A percentile compares a stretch with the other conserved stretches of the same genome.
These are phyloP conservation scores for Ectemnius lituratus DNA, from an alignment of 2,888 invertebrate genomes.

Conservation along the genomic window DNA sequence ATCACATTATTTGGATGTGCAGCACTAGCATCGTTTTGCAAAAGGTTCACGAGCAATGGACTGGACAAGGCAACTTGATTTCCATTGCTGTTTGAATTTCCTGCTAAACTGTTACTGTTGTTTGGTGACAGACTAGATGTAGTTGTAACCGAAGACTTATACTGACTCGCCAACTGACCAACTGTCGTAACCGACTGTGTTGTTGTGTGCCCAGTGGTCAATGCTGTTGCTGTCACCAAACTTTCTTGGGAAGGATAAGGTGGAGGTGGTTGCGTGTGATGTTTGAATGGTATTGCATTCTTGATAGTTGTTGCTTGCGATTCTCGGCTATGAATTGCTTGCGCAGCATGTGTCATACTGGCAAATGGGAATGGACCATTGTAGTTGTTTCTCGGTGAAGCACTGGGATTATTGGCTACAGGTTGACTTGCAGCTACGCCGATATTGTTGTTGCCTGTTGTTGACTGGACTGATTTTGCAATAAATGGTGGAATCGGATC, in stretches of 20 bases:
- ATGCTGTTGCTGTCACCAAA: constrained; percentile 72
- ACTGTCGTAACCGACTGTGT: constrained; percentile 72
- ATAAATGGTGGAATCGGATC: constrained; percentile 79
- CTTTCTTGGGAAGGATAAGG: constrained; percentile 77
- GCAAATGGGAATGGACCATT: constrained; percentile 89
- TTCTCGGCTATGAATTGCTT: constrained; percentile 89
- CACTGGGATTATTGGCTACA: constrained; percentile 72
- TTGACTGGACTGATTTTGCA: constrained; percentile 69
- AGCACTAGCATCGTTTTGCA: constrained; percentile 88
- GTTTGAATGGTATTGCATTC: constrained; percentile 71
- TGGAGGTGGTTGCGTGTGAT: constrained; percentile 77
- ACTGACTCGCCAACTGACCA: constrained; percentile 66
- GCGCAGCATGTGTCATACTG: constrained; percentile 92
- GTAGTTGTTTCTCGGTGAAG: constrained; percentile 77
- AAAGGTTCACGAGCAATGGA: constrained; percentile 92
- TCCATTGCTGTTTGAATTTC: constrained; percentile 66
- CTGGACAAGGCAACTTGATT: constrained; percentile 88
- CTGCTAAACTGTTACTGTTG: constrained; percentile 58
- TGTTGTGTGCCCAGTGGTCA: constrained; percentile 69
- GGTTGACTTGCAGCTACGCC: constrained; percentile 65
- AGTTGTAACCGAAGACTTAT: constrained; percentile 68
- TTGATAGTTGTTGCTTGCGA: constrained; percentile 69
- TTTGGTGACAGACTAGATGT: constrained; percentile 72
- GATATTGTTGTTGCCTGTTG: constrained; percentile 63
- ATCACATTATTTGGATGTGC: constrained; percentile 73